phyloP scores from a whole-genome alignment of 2,113 vertebrate genomes.

The Acrocephalus kingi region DNA sequence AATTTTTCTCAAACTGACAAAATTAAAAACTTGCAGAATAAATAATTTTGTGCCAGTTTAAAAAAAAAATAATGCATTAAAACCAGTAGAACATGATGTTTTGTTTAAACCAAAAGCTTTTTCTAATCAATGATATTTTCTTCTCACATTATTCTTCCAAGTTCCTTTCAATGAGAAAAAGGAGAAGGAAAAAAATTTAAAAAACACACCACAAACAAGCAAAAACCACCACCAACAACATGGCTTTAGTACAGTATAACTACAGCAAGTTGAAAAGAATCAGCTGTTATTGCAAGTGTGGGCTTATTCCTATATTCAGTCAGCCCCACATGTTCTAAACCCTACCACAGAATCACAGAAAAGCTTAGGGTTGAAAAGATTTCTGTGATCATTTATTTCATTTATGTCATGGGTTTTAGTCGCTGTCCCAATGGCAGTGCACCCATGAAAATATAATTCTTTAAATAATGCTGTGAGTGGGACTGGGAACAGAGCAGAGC shows the following conservation, averaged over 20 bases:
- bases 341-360: background rate
- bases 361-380: background rate
- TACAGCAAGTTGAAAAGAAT: background rate
- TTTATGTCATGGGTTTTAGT: too few species aligned
- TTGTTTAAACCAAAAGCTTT: background rate
- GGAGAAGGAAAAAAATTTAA: background rate
- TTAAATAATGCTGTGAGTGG: too few species aligned
- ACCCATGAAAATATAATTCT: too few species aligned
- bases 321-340: background rate
- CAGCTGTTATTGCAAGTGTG: fast-evolving
- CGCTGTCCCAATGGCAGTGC: too few species aligned
- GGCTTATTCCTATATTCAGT: background rate
- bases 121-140: background rate
- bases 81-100: background rate
- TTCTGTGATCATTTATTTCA: background rate
- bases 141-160: background rate
- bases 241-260: background rate
- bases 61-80: background rate
- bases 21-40: background rate
- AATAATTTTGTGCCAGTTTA: background rate
- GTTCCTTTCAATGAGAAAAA: background rate
- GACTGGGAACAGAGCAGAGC: too few species aligned
- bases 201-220: background rate
- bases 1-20: background rate
- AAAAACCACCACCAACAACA: background rate